Base-by-base conservation (phyloP, 2,888 invertebrate species). In the Drosophila atroscutellata region DNA sequence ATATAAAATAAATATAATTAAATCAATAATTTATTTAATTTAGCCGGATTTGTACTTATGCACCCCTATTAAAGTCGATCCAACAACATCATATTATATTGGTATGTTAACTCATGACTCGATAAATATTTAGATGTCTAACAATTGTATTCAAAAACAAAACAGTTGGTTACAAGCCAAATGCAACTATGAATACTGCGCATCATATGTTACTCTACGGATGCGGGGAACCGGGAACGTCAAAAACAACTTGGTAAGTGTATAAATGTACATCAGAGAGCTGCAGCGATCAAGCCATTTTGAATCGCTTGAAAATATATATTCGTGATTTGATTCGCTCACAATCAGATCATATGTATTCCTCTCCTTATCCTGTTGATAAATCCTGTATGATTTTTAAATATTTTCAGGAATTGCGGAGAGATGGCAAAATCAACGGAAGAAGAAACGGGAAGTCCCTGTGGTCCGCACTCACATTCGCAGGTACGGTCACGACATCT, bases 161-260 rank as follows among this genome's bases (percentile, higher is more conserved):
- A 30, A 52, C n/a, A 68, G 98, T 97, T 88, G 98, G 97, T 51
- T 99, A 98, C 92, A 95, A 97, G 92, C 98, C 99, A 2, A 97
- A 98, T 91, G 97, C 98, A 2, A 96, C 97, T 15, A 97, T 97
- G 96, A 94, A 96, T 90, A 97, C 96, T 6, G 97, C 98, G 13
- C 99, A 99, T 94, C 99, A 99, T 92, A 98, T 99, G 95, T 94
- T 99, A 56, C 93, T 99, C 0, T 99, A 98, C 91, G 98, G 98
- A 18, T 99, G 99, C 90, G 94, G 95, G 3, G 95, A 95, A 65
- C 98, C 93, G 9, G 93, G 93, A 6, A 90, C 92, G 26, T 78
- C 83, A 7, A 91, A 91, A 67, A 76, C 85, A 28, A 95, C 96
- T 57, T 97, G 98, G 98, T 96, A 93, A 94, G 94, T 93, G 8